A percentile compares a stretch with the other conserved stretches of the same genome.
Conservation (phyloP, 2,113 vertebrate genomes). For the Grus americana region DNA sequence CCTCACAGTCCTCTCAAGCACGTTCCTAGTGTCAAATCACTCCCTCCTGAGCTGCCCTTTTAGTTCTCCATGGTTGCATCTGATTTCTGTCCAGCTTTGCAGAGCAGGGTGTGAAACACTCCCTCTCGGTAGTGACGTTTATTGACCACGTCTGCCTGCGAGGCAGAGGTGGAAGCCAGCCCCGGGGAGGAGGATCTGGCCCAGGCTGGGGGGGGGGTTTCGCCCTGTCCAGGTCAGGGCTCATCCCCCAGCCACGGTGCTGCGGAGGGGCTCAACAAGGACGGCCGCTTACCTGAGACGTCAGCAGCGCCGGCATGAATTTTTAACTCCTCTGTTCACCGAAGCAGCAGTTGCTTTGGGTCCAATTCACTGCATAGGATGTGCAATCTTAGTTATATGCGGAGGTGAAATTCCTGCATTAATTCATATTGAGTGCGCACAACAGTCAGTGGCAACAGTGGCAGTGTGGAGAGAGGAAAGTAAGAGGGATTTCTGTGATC, state of each 20-base stretch:
- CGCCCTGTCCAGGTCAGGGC: background rate
- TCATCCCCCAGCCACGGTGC: background rate
- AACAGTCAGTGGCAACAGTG: background rate
- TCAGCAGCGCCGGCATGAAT: background rate
- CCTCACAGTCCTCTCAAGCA: background rate
- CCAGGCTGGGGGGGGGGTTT: background rate
- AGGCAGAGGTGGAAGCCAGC: background rate
- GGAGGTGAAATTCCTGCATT: background rate
- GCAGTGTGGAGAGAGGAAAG: background rate
- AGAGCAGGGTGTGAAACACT: background rate
- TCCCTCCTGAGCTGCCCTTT: background rate
- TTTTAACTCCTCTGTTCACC: constrained; percentile 46
- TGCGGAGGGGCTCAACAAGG: background rate
- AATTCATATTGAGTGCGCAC: background rate
- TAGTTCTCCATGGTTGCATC: background rate
- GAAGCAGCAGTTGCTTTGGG: constrained; percentile 44
- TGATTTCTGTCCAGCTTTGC: background rate
- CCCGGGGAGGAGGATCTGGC: background rate
- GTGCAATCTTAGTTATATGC: background rate
- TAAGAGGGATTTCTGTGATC: background rate
- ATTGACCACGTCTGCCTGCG: background rate
- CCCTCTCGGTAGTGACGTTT: background rate
- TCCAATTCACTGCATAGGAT: constrained; percentile 45
- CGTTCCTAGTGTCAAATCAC: background rate
- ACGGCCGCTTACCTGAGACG: background rate